Percentiles rank a stretch among this genome's conserved stretches.
Conservation (phyloP, 2,888 invertebrate genomes). For the Pterostichus madidus region DNA sequence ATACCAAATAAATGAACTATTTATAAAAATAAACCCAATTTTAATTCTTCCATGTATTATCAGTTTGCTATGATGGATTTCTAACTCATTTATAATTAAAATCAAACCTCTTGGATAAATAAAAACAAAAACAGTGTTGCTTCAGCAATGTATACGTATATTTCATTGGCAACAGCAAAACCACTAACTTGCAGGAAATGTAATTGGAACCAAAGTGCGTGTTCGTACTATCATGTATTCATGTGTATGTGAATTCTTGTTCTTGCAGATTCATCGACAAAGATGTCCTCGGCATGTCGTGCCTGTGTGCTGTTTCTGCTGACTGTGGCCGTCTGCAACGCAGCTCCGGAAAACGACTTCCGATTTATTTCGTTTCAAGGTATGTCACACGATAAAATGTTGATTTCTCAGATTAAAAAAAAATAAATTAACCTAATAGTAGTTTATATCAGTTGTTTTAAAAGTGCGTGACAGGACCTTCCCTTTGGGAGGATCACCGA, state of each 20-base stretch:
- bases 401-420: too few species aligned
- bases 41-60: too few species aligned
- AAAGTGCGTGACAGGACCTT: too few species aligned
- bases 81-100: too few species aligned
- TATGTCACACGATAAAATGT: background rate
- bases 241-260: background rate
- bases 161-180: background rate
- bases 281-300: conserved; percentile 37
- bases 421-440: too few species aligned
- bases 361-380: conserved; percentile 56
- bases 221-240: background rate
- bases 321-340: background rate
- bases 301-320: conserved; percentile 22
- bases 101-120: background rate
- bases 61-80: too few species aligned
- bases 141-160: background rate
- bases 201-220: background rate
- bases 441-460: too few species aligned
- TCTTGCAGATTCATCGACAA: background rate
- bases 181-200: conserved; percentile 6
- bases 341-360: conserved; percentile 33
- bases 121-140: background rate
- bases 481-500: too few species aligned
- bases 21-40: too few species aligned
- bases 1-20: too few species aligned